Evolutionary conservation across 2,797 vertebrate genomes (phyloP).

Genomic region (Parotocinclus haroldoi): DNA sequence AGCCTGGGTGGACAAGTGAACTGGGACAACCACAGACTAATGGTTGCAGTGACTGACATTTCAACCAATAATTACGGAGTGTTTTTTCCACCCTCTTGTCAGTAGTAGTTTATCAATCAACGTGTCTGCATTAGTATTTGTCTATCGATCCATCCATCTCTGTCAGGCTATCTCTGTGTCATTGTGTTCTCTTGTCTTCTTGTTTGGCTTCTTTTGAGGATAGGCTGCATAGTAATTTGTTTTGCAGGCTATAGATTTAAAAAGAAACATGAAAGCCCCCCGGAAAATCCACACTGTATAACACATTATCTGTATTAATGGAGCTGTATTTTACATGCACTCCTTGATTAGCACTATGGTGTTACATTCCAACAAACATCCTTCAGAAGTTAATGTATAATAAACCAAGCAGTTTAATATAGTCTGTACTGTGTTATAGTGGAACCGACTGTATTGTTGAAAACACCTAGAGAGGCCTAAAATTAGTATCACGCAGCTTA

Average conservation of each 20-base stretch:
- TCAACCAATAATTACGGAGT: conserved; percentile 76
- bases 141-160: conserved; percentile 70
- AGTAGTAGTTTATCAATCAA: conserved; percentile 80
- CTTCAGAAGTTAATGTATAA: no score
- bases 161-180: conserved; percentile 61
- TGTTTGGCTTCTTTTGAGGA: conserved; percentile 59
- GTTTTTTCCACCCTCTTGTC: conserved; percentile 73
- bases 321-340: no score
- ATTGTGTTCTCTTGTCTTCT: conserved; percentile 50
- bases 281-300: no score
- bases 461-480: no score
- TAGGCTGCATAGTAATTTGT: conserved; percentile 62
- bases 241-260: conserved; percentile 44
- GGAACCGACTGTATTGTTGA: no score
- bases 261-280: conserved; percentile 33
- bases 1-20: conserved; percentile 72
- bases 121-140: conserved; percentile 76
- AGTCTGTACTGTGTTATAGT: no score
- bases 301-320: no score
- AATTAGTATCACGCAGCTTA: no score
- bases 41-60: conserved; percentile 75
- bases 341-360: no score
- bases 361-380: no score
- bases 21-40: conserved; percentile 64
- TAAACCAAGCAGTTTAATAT: no score